Evolutionary conservation across 1,140 invertebrate species (phyloP).

Genomic region (Lepidurus packardi): DNA sequence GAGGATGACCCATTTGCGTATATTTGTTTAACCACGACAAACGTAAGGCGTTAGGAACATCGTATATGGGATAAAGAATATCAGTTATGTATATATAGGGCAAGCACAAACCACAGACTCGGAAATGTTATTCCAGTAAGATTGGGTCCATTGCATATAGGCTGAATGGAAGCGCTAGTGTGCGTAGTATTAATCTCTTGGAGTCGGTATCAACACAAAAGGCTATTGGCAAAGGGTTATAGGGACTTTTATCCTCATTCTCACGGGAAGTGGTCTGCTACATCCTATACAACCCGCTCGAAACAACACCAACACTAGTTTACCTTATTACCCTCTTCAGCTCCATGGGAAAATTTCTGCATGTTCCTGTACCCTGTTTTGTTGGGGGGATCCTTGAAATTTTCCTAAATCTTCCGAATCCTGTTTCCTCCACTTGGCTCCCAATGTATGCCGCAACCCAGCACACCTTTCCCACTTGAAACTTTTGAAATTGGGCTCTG

Average conservation of each 20-base stretch:
- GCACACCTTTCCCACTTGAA: too few relatives aligned
- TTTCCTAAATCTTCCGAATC: background rate
- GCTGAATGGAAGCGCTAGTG: background rate
- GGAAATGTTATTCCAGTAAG: background rate
- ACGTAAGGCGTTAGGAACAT: background rate
- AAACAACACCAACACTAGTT: background rate
- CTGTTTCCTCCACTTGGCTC: too few relatives aligned
- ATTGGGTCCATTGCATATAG: background rate
- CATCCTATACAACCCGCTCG: background rate
- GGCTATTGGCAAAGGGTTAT: background rate
- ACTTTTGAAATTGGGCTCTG: too few relatives aligned
- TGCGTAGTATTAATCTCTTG: background rate
- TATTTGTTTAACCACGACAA: background rate
- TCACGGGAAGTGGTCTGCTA: constrained; percentile 13
- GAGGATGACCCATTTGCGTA: background rate
- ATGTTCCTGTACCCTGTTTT: background rate
- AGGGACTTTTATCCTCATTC: constrained; percentile 9
- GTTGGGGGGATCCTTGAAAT: background rate
- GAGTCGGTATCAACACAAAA: background rate
- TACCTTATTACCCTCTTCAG: constrained; percentile 5
- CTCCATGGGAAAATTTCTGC: background rate
- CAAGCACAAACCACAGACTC: background rate
- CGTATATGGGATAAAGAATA: background rate
- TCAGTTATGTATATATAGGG: background rate
- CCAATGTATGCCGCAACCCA: too few relatives aligned